A percentile compares a stretch with the other conserved stretches of the same genome.
Conservation (phyloP, 2,888 invertebrate species). For the Spialia ferax region DNA sequence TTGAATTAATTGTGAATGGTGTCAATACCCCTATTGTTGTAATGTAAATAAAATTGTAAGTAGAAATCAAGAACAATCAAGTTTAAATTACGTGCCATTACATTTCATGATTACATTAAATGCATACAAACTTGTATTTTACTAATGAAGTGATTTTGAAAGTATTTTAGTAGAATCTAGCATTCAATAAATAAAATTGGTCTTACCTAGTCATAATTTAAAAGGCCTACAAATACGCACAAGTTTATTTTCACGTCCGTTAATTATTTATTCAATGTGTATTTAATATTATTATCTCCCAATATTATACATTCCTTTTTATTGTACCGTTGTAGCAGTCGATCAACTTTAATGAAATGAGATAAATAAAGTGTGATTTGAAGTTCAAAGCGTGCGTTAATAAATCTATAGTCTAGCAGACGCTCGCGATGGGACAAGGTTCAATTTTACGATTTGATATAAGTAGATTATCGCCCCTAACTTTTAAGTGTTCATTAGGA, state of each 20-base stretch:
- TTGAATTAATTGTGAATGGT: no score
- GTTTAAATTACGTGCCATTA: constrained; percentile 26
- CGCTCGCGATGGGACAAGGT: constrained; percentile 63
- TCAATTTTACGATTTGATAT: constrained; percentile 73
- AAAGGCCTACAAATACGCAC: constrained; percentile 81
- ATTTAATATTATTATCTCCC: constrained; percentile 60
- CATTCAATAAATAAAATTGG: constrained; percentile 44
- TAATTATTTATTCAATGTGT: constrained; percentile 44
- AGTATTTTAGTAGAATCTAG: constrained; percentile 40
- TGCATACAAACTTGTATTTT: constrained; percentile 6
- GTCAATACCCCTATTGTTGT: no score
- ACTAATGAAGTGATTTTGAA: constrained; percentile 24
- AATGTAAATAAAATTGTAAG: background rate
- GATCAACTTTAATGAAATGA: constrained; percentile 54
- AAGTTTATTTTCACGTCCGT: constrained; percentile 58
- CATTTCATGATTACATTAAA: constrained; percentile 12
- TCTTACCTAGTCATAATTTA: constrained; percentile 80
- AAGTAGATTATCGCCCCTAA: constrained; percentile 72
- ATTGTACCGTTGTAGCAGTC: constrained; percentile 59
- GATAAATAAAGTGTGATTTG: constrained; percentile 71
- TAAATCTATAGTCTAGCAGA: constrained; percentile 66
- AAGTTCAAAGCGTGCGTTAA: constrained; percentile 76
- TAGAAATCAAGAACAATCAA: constrained; percentile 6
- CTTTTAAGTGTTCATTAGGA: constrained; percentile 84
- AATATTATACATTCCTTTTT: constrained; percentile 75